A percentile compares a stretch with the other conserved stretches of the same genome.
These are phyloP conservation scores for Gambusia holbrooki DNA, from an alignment of 2,113 vertebrate genomes.

Conservation along the genomic window DNA sequence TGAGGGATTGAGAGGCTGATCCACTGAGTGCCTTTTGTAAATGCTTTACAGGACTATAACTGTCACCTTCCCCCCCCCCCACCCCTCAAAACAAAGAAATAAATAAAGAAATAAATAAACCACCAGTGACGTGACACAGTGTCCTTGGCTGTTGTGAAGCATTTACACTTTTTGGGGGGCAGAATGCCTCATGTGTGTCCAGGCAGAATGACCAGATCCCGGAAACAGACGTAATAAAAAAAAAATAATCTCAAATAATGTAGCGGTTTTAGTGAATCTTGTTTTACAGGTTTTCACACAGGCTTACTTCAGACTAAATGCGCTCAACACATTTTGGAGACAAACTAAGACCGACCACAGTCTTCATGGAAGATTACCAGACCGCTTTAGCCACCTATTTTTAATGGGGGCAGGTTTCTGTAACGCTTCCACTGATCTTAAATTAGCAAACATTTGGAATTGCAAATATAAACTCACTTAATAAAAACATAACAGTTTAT, in stretches of 20 bases:
- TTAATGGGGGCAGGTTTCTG: too few relatives aligned
- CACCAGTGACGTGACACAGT: neutral
- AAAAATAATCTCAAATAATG: too few relatives aligned
- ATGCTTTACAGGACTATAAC: neutral
- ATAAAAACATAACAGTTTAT: too few relatives aligned
- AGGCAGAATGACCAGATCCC: neutral
- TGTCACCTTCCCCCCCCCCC: neutral
- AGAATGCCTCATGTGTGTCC: neutral
- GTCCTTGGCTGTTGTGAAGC: neutral
- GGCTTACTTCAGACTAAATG: neutral
- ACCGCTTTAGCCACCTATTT: too few relatives aligned
- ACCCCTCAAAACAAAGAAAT: neutral
- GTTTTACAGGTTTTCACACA: too few relatives aligned
- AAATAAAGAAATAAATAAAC: too few relatives aligned
- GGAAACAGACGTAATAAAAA: neutral
- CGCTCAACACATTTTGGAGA: neutral
- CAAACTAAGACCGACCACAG: neutral
- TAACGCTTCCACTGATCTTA: too few relatives aligned
- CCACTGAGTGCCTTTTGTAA: conserved; percentile 6
- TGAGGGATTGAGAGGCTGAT: conserved; percentile 29
- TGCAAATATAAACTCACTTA: too few relatives aligned
- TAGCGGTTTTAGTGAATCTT: too few relatives aligned
- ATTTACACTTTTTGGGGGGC: neutral
- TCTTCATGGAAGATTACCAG: neutral
- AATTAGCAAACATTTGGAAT: too few relatives aligned